Evolutionary conservation across 2,888 invertebrate species (phyloP), one percentile per base, ranked within the genome.

Genomic region (Heliconius cydno): DNA sequence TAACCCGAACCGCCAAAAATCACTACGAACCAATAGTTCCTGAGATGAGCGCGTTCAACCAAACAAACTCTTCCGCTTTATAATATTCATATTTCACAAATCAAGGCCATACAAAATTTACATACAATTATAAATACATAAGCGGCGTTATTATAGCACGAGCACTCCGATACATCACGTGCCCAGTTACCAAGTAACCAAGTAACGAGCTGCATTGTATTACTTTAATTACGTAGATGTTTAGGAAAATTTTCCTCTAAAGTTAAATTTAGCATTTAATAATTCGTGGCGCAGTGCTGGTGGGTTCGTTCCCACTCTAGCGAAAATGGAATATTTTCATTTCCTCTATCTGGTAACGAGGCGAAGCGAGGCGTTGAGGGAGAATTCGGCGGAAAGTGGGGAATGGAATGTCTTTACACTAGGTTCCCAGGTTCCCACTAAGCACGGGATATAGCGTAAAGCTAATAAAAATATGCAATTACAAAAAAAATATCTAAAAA

Each of bases 101-200:
- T 68, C 68, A 72, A 72, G 19, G 30, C 52, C 30, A 57, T 19
- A 60, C 1, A 22, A n/a, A n/a, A 60, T 60, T 34, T 30, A n/a
- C 22, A 30, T 34, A 34, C n/a, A 73, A 57, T 57, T 72, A 13
- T 34, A 34, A 34, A 73, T 25, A 38, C 34, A 73, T 73, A 73
- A 73, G 34, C 73, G 13, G 73, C 25, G 15, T 60, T 34, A 60
- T 60, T 25, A 57, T 38, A 60, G 22, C 70, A 68, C 70, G 79
- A 65, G 75, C 60, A 57, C 19, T 38, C 19, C 22, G 19, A 30
- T n/a, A 38, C n/a, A 46, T 52, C 38, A 38, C 60, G 46, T 70
- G 63, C 22, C 30, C 22, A 28, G 41, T 70, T 63, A 60, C 79
- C 68, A 70, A n/a, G 60, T 60, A 22, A 22, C 7, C 68, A 70